A percentile compares a stretch with the other conserved stretches of the same genome.
phyloP scores from a whole-genome alignment of 2,797 vertebrate species.

The Spinus pinus region DNA sequence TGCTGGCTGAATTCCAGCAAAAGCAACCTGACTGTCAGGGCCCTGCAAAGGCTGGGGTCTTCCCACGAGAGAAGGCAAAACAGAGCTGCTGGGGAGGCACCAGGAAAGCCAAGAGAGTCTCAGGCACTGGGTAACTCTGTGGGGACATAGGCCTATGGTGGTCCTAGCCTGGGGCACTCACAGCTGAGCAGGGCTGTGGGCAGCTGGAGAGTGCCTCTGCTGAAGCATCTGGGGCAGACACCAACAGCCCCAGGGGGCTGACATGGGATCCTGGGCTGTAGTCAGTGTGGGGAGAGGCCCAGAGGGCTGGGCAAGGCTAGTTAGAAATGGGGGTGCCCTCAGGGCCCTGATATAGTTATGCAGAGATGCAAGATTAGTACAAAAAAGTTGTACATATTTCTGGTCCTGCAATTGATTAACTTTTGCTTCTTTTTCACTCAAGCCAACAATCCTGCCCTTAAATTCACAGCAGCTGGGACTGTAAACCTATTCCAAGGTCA shows the following conservation, averaged over 20 bases:
- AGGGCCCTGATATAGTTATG: not conserved
- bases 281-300: not conserved
- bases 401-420: not conserved
- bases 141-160: not conserved
- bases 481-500: not conserved
- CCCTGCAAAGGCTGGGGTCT: rapidly evolving
- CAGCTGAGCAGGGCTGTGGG: not conserved
- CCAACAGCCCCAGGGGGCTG: not conserved
- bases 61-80: not conserved
- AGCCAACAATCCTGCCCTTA: not conserved
- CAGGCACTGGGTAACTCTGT: rapidly evolving
- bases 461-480: not conserved
- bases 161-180: not conserved
- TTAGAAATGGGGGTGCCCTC: not conserved
- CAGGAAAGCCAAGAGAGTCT: rapidly evolving
- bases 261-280: not conserved
- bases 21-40: not conserved
- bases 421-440: not conserved
- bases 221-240: not conserved
- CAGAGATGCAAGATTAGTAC: not conserved
- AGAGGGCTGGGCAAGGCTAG: not conserved
- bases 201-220: not conserved
- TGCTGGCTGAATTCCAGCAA: not conserved
- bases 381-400: not conserved
- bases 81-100: not conserved